These are phyloP conservation scores for Phoebastria nigripes DNA, from an alignment of 2,797 vertebrate genomes.

Conservation along the genomic window DNA sequence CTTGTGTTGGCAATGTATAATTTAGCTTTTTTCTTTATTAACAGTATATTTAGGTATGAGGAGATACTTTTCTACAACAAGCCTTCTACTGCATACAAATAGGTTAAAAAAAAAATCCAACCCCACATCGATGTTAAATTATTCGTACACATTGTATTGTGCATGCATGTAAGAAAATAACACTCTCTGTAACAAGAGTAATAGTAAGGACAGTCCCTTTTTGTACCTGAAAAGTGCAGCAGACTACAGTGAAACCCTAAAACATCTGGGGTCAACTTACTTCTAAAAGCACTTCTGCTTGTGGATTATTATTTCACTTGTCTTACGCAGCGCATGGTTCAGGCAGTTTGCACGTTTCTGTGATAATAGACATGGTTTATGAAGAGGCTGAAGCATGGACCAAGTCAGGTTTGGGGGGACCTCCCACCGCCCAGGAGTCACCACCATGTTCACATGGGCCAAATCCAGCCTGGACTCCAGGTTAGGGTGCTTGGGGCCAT, in stretches of 20 bases:
- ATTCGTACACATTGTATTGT: constrained; percentile 65
- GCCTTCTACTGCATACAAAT: constrained; percentile 75
- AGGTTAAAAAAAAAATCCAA: constrained; percentile 68
- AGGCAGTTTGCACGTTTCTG: not conserved
- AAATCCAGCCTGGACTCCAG: not conserved
- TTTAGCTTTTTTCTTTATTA: constrained; percentile 70
- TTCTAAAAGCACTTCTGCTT: constrained; percentile 44
- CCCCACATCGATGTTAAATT: constrained; percentile 69
- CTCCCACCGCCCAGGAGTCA: not conserved
- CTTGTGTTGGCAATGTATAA: constrained; percentile 71
- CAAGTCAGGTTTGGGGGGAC: not conserved
- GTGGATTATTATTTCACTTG: not conserved
- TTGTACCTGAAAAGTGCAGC: constrained; percentile 70
- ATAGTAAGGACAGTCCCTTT: constrained; percentile 67
- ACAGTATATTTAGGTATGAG: constrained; percentile 68
- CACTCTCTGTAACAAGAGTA: constrained; percentile 75
- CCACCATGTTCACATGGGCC: not conserved
- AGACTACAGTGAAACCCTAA: constrained; percentile 43
- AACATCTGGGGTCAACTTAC: constrained; percentile 4
- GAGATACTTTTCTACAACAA: constrained; percentile 69
- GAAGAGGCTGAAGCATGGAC: not conserved
- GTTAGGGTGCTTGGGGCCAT: not conserved
- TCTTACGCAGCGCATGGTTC: not conserved
- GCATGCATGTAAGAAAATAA: constrained; percentile 74
- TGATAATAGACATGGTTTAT: not conserved